Evolutionary conservation across 2,888 invertebrate species (phyloP).

Genomic region (Petrolisthes cinctipes): DNA sequence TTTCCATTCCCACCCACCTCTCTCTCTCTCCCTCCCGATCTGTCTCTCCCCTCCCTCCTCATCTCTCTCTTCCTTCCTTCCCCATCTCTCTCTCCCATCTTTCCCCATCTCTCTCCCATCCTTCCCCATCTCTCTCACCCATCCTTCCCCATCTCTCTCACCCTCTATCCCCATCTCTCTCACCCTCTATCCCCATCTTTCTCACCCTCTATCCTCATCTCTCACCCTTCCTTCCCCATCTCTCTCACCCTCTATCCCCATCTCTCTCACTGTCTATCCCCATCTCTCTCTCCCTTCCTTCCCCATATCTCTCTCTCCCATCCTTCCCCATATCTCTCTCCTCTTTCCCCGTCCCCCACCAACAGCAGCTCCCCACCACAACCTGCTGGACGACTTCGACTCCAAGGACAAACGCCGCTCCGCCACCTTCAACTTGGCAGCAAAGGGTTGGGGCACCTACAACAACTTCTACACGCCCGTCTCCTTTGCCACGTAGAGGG

Average conservation of each 20-base stretch:
- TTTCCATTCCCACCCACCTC: neutral
- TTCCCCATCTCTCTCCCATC: neutral
- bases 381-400: slow-evolving; percentile 19
- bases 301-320: neutral
- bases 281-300: neutral
- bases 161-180: neutral
- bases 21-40: neutral
- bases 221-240: too few relatives aligned
- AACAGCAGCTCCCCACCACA: slow-evolving; percentile 41
- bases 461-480: slow-evolving; percentile 62
- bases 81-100: neutral
- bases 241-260: neutral
- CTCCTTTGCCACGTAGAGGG: slow-evolving; percentile 54
- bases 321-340: neutral
- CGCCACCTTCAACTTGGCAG: slow-evolving; percentile 63
- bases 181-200: neutral
- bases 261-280: neutral
- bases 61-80: neutral
- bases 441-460: slow-evolving; percentile 65
- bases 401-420: slow-evolving; percentile 55
- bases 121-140: neutral
- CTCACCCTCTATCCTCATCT: neutral
- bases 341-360: neutral
- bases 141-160: neutral
- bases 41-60: neutral